Percentiles rank a stretch among this genome's conserved stretches.
These are phyloP conservation scores for Pseudoatta argentina DNA, from an alignment of 1,140 invertebrate genomes.

Conservation along the genomic window DNA sequence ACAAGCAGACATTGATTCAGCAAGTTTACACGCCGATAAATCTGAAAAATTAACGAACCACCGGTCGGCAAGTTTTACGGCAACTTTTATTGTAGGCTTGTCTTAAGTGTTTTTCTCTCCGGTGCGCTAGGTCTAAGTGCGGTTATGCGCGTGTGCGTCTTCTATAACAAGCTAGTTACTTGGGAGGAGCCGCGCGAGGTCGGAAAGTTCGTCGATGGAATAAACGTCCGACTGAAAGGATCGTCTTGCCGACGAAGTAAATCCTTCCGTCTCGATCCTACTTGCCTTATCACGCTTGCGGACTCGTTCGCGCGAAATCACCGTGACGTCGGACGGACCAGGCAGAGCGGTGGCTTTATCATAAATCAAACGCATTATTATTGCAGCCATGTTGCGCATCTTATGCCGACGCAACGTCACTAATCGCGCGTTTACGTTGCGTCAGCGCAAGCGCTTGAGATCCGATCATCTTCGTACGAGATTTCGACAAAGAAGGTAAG, in stretches of 20 bases:
- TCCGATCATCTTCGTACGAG: too few relatives aligned
- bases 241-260: slow-evolving; percentile 57
- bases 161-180: slow-evolving; percentile 55
- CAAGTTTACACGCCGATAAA: slow-evolving; percentile 73
- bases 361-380: slow-evolving; percentile 81
- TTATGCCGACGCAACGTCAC: slow-evolving; percentile 6
- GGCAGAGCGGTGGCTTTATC: slow-evolving; percentile 65
- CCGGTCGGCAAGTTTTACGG: slow-evolving; percentile 69
- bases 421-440: neutral
- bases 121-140: neutral
- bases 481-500: neutral
- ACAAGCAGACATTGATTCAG: slow-evolving; percentile 68
- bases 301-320: slow-evolving; percentile 32
- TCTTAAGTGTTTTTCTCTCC: slow-evolving; percentile 44
- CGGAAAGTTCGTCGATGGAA: slow-evolving; percentile 62
- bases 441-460: neutral
- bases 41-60: slow-evolving; percentile 72
- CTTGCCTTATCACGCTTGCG: slow-evolving; percentile 68
- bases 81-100: slow-evolving; percentile 70
- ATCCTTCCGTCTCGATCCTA: slow-evolving; percentile 60
- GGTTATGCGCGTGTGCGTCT: slow-evolving; percentile 34
- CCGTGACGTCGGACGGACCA: slow-evolving; percentile 39
- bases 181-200: slow-evolving; percentile 56
- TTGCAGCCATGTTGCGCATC: slow-evolving; percentile 49
- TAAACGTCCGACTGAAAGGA: slow-evolving; percentile 68